phyloP scores from a whole-genome alignment of 2,113 vertebrate species.

The Thryonomys swinderianus region DNA sequence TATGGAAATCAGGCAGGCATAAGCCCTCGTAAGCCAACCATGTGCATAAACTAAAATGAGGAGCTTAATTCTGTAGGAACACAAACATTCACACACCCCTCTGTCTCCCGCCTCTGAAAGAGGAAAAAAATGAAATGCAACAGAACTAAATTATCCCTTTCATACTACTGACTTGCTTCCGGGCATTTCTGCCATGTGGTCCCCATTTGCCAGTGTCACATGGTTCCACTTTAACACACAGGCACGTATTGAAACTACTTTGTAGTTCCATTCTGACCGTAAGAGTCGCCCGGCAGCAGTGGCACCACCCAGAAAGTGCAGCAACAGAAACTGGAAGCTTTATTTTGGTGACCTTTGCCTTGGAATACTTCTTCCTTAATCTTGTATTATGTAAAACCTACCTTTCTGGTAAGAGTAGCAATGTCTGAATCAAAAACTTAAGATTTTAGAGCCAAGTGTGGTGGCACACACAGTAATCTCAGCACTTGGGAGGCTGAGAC shows the following conservation, averaged over 20 bases:
- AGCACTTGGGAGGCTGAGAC: not conserved
- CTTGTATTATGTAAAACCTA: conserved; percentile 33
- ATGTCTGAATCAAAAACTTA: conserved; percentile 51
- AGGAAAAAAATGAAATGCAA: conserved; percentile 66
- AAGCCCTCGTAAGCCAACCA: not conserved
- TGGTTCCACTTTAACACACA: conserved; percentile 76
- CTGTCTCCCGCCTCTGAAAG: not conserved
- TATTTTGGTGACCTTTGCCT: conserved; percentile 63
- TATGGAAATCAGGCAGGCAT: conserved; percentile 12
- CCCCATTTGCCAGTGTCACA: conserved; percentile 77
- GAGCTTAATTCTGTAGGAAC: not conserved
- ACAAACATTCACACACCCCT: not conserved
- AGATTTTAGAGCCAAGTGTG: not conserved
- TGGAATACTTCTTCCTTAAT: conserved; percentile 33
- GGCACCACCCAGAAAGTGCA: not conserved
- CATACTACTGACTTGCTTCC: conserved; percentile 72
- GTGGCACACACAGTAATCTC: not conserved
- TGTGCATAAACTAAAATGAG: conserved; percentile 1
- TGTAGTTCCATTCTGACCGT: conserved; percentile 44
- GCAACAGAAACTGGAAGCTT: conserved; percentile 10
- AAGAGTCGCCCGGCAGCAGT: not conserved
- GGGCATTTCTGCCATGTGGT: conserved; percentile 77
- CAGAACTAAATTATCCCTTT: conserved; percentile 78
- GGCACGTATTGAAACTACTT: not conserved
- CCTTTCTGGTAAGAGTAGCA: conserved; percentile 23